Conservation (phyloP, 2,797 vertebrate genomes). For the Tarsius wallacei region DNA sequence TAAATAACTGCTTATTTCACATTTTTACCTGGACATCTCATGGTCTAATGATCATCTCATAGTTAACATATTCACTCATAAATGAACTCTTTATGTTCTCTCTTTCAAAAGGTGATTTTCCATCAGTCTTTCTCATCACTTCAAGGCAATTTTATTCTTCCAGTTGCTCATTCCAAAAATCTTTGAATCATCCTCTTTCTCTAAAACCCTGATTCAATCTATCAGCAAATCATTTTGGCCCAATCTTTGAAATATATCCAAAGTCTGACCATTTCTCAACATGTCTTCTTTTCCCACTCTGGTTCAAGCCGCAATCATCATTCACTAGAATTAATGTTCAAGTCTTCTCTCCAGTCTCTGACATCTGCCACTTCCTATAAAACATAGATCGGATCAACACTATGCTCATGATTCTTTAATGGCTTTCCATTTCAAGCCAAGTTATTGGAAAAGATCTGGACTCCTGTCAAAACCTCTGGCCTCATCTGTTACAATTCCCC, state of each 20-base stretch:
- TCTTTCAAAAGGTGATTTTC: neutral
- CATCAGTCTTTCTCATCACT: neutral
- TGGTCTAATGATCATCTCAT: neutral
- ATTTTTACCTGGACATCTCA: neutral
- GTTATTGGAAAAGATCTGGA: neutral
- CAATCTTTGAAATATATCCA: conserved; percentile 15
- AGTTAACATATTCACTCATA: neutral
- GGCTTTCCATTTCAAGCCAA: neutral
- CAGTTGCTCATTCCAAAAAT: neutral
- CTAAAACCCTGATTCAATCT: neutral
- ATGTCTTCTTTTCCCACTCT: neutral
- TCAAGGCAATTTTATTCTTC: neutral
- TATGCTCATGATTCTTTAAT: neutral
- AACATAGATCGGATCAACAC: neutral
- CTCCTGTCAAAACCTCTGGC: neutral
- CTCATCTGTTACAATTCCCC: neutral
- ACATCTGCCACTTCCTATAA: neutral
- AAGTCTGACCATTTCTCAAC: neutral
- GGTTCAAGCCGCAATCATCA: neutral
- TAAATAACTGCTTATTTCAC: neutral
- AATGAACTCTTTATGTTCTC: neutral
- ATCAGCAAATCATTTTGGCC: conserved; percentile 31
- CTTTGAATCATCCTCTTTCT: conserved; percentile 18
- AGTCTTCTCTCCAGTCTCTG: neutral
- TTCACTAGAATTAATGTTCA: neutral